Conservation (phyloP, 2,888 invertebrate genomes). For the Tachina lurida region DNA sequence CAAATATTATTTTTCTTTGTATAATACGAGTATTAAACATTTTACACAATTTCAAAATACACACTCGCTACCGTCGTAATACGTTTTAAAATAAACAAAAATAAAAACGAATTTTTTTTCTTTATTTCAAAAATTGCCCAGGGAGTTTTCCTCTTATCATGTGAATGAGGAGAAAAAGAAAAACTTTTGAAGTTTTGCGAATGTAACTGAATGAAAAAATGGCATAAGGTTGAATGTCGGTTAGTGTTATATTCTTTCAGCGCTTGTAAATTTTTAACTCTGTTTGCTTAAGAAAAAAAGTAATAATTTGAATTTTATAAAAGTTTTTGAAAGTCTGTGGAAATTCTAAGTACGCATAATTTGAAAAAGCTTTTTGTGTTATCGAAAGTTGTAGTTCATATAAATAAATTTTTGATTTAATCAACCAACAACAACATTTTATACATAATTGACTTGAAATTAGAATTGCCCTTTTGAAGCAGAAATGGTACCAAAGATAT, state of each 20-base stretch:
- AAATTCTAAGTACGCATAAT: neutral
- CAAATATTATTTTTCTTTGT: neutral
- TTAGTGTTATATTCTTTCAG: conserved; percentile 9
- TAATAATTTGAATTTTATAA: neutral
- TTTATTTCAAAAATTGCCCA: conserved; percentile 24
- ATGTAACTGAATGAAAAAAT: conserved; percentile 11
- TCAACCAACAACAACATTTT: no score
- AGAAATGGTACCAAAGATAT: no score
- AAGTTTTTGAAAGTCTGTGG: neutral
- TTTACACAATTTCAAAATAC: conserved; percentile 19
- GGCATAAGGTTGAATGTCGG: conserved; percentile 32
- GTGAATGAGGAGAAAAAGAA: conserved; percentile 15
- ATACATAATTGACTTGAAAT: no score
- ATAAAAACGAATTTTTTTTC: neutral
- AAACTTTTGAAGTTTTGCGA: conserved; percentile 47
- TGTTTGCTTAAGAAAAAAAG: neutral
- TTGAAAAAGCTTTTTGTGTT: no score
- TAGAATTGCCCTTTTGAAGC: no score
- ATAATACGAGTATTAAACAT: conserved; percentile 2
- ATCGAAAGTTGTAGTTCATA: no score
- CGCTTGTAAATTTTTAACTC: neutral
- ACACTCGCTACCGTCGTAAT: conserved; percentile 9
- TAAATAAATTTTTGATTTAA: no score
- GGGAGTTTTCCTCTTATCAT: conserved; percentile 32
- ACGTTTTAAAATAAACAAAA: conserved; percentile 6